Evolutionary conservation across 2,888 invertebrate species (phyloP), one percentile per base, ranked within the genome.

Genomic region (Mythimna ferrago): DNA sequence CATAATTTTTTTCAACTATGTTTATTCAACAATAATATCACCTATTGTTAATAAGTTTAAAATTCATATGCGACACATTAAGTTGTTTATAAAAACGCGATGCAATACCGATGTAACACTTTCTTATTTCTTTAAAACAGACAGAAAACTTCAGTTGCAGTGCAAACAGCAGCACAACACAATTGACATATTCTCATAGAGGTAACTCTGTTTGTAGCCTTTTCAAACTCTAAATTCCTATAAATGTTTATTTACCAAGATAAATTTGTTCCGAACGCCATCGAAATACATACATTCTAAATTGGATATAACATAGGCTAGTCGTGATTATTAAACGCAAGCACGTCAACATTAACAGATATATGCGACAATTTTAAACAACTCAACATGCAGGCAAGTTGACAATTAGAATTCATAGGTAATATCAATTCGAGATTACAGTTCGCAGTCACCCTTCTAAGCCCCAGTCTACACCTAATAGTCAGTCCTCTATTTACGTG

Each of bases 11-110:
- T 85, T 86, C 74, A 90, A 91, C 90, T 90, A 89, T 84, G 83
- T 92, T 91, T 92, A 92, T 87, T 92, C 83, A 92, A 92, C 92
- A 92, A 89, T 88, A 84, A 85, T 80, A 82, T 88, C 78, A 80
- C 77, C 84, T 84, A 83, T 82, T 81, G 75, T 73, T 81, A 82
- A 67, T 77, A 74, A 77, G 54, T 76, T 83, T 71, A 60, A 71
- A 84, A 84, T 81, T 71, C 61, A 66, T 63, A 71, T 66, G 60
- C 53, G 62, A 77, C 85, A 81, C 71, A 85, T 85, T 73, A 73
- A 82, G 67, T 82, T 82, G 81, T 85, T 82, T 70, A 77, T 68
- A 72, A 85, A 84, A 78, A 71, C 64, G 53, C 74, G 14, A 72
- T 56, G 51, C 38, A 76, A 54, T 60, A 62, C 64, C n/a, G 38